Evolutionary conservation across 1,140 invertebrate species (phyloP), one percentile per base, ranked within the genome.

Genomic region (Paraescarpia echinospica): DNA sequence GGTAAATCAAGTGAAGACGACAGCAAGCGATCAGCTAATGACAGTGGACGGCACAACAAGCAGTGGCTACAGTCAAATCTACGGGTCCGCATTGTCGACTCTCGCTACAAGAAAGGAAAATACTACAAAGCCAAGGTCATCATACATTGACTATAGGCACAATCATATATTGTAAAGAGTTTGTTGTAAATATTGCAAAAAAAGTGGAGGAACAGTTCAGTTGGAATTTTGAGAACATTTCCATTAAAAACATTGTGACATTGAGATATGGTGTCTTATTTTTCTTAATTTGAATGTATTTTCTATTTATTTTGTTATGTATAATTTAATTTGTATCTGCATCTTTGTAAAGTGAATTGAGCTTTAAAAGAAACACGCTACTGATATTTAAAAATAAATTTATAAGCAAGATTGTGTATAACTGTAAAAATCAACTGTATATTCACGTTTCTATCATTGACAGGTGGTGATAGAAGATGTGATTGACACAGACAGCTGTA

Each of bases 401-500:
- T 51, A 18, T 51, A 18, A 51, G 18, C 8, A 51, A 51, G 8
- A 51, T 51, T 9, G 48, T 51, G n/a, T n/a, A n/a, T n/a, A n/a
- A n/a, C n/a, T n/a, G n/a, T n/a, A n/a, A n/a, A n/a, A n/a, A n/a
- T n/a, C n/a, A n/a, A n/a, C n/a, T n/a, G n/a, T n/a, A n/a, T n/a
- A n/a, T n/a, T n/a, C n/a, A n/a, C 89, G 27, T 34, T 90, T n/a
- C 35, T 34, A 22, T 90, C 4, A 34, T 90, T 90, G 92, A 27
- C 93, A 96, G 95, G 94, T 96, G 34, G 93, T 95, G 51, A 95
- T 96, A 31, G 92, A 95, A 91, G 96, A 96, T 94, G 95, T 96
- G 9, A 90, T 95, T 22, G 94, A 94, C 48, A 89, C 48, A 89
- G 94, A 95, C 89, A 94, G 92, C 77, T 96, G 95, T 94, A 93